Evolutionary conservation across 2,797 vertebrate genomes (phyloP), one percentile per base, ranked within the genome.

Genomic region (Silurus lanzhouensis): DNA sequence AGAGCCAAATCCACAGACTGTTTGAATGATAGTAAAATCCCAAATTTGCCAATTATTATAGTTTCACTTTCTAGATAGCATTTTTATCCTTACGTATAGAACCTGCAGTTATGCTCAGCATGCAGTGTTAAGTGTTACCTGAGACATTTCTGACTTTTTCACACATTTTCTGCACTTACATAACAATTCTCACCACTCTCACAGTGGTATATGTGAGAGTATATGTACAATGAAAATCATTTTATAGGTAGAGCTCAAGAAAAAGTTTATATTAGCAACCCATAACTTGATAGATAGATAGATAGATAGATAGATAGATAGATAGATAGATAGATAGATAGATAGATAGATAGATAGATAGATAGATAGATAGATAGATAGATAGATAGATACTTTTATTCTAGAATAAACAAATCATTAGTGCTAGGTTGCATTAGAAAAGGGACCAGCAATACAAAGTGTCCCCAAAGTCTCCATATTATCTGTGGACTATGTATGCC

Each of bases 101-200:
- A 15, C 14, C 5, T 67, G 64, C 6, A 31, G 6, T 48, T 72
- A n/a, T 72, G 13, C 44, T 46, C 9, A 46, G 70, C 67, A 48
- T 52, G 22, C 22, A 25, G 46, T 48, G 44, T 48, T 10, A 72
- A 72, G 25, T 48, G 70, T n/a, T 71, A 46, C 70, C 22, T 48
- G 10, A 48, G 22, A 72, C 12, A 20, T 13, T 44, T 44, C 7
- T 71, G 68, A 8, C 9, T 44, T 48, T 72, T 52, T 10, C 44
- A 52, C 70, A 72, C 20, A 14, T 72, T 48, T 72, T 20, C 70
- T 25, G 20, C 48, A 52, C 5, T 74, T 52, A 74, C 13, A 17
- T 74, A 52, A 74, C 52, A 74, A 74, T 13, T 74, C 71, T 25
- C 46, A 25, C 71, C 71, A 74, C 46, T 48, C 48, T 38, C 44